Conservation (phyloP, 2,113 vertebrate genomes). For the Hippocampus mohnikei region DNA sequence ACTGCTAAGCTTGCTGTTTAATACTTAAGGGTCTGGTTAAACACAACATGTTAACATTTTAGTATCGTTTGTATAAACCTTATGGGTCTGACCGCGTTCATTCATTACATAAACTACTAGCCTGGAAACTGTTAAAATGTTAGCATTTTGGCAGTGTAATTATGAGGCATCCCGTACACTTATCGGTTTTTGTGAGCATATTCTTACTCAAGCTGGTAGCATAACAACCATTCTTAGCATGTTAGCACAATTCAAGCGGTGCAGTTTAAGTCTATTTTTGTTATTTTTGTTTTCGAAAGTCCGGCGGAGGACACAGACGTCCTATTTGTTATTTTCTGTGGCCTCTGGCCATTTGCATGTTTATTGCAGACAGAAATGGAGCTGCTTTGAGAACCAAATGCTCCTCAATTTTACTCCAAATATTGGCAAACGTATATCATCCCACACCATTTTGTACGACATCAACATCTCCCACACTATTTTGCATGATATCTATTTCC, state of each 20-base stretch:
- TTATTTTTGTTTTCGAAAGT: background rate
- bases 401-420: slow-evolving; percentile 27
- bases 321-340: slow-evolving; percentile 13
- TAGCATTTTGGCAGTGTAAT: too few relatives aligned
- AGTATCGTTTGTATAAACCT: too few relatives aligned
- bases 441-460: slow-evolving; percentile 20
- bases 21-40: too few relatives aligned
- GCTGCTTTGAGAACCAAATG: slow-evolving; percentile 44
- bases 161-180: background rate
- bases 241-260: background rate
- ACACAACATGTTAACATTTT: too few relatives aligned
- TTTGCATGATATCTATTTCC: slow-evolving; percentile 36
- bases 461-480: slow-evolving; percentile 7
- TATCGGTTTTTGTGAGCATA: background rate
- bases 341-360: slow-evolving; percentile 61
- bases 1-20: too few relatives aligned
- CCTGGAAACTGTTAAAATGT: background rate
- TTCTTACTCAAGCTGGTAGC: background rate
- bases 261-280: too few relatives aligned
- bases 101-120: too few relatives aligned
- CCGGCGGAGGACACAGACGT: background rate
- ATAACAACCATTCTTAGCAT: background rate
- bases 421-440: slow-evolving; percentile 27
- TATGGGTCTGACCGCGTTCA: too few relatives aligned
- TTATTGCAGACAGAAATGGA: slow-evolving; percentile 60